Base-by-base conservation (phyloP, 2,888 invertebrate genomes). In the Andrena fulva region DNA sequence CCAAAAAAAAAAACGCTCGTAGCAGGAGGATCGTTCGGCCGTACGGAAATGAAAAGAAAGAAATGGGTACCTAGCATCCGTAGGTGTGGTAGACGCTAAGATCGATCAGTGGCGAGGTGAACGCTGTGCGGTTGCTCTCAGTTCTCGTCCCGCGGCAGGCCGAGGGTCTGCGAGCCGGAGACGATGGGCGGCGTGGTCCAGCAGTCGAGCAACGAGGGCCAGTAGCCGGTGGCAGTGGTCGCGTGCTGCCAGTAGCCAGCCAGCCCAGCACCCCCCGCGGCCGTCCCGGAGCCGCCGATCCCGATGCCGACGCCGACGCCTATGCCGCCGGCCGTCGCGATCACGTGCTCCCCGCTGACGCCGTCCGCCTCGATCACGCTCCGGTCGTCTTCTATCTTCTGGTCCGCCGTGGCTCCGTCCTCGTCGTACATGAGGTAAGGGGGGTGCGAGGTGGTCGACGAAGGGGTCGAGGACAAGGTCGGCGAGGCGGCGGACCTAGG, bases 401-500 rank as follows among this genome's bases (percentile, higher is more conserved):
- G 92, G 89, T 93, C 93, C 92, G 91, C 91, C 92, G 91, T 88
- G 84, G 90, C 86, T 71, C 91, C 92, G 81, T 93, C 93, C 77
- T 94, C 94, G 85, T 94, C 94, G 85, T 93, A 94, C 74, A 93
- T 91, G 70, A 93, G 89, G 73, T 93, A 94, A 80, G 93, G 90
- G 60, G 91, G 92, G 8, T 93, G 93, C 42, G 94, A 93, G 31
- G 93, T 89, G 85, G 93, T 92, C 76, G 94, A 93, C 75, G 94
- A 93, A 8, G 94, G 92, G 63, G 93, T 93, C 86, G 94, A 93
- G 59, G 94, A 94, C 75, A 93, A 79, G 77, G 93, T 92, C 54
- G 94, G 92, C 72, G 93, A 93, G 2, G 92, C 92, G 91, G 91
- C 94, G 93, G 94, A 93, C 91, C 93, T 88, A 80, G 94, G 92